Conservation (phyloP, 1,140 invertebrate genomes). For the Fopius arisanus region DNA sequence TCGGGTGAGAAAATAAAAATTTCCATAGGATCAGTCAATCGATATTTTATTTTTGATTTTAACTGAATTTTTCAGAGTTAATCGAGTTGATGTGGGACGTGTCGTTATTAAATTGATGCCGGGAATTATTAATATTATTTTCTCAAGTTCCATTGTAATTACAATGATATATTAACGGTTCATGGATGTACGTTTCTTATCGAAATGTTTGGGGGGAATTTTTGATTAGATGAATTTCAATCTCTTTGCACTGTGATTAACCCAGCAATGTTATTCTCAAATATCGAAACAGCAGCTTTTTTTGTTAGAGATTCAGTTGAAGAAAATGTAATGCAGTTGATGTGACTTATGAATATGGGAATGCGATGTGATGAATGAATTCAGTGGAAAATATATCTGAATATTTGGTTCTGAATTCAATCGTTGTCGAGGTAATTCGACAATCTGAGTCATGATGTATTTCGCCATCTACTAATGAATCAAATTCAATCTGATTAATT, state of each 20-base stretch:
- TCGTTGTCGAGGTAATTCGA: neutral
- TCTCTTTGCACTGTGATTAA: conserved; percentile 2
- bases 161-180: neutral
- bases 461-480: neutral
- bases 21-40: too few species aligned
- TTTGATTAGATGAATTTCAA: neutral
- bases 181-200: neutral
- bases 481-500: neutral
- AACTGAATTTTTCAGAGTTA: too few species aligned
- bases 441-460: neutral
- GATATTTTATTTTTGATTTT: too few species aligned
- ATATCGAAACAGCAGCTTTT: neutral
- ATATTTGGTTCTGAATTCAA: neutral
- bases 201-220: neutral
- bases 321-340: neutral
- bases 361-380: neutral
- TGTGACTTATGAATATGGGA: neutral
- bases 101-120: too few species aligned
- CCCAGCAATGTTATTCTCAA: conserved; percentile 6
- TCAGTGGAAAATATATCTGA: neutral
- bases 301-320: neutral
- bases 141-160: neutral
- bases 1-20: too few species aligned
- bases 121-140: neutral
- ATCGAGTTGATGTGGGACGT: too few species aligned